A percentile compares a stretch with the other conserved stretches of the same genome.
Evolutionary conservation across 1,140 invertebrate genomes (phyloP).

Genomic region (Drosophila nigromelanica): DNA sequence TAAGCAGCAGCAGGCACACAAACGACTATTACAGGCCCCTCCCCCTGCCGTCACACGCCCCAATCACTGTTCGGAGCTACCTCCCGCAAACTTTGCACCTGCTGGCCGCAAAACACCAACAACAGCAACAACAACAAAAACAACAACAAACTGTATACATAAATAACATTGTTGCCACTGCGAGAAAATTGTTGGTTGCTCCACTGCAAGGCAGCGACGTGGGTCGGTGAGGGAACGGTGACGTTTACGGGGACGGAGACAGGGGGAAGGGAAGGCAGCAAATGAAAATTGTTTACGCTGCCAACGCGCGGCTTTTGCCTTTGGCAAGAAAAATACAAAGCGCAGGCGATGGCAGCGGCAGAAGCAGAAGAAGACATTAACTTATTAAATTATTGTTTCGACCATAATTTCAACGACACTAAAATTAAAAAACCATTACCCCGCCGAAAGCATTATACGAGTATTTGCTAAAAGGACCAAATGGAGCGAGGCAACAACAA

Average conservation of each 20-base stretch:
- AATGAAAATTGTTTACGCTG: conserved; percentile 76
- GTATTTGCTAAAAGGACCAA: conserved; percentile 57
- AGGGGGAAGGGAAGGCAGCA: conserved; percentile 22
- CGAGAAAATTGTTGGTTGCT: conserved; percentile 37
- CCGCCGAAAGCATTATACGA: conserved; percentile 47
- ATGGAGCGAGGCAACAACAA: conserved; percentile 44
- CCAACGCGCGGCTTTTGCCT: conserved; percentile 28
- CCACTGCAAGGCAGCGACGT: not conserved
- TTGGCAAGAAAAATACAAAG: conserved; percentile 27
- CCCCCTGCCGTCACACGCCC: conserved; percentile 6
- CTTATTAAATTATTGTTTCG: conserved; percentile 81
- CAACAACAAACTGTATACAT: conserved; percentile 52
- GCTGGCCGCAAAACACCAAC: conserved; percentile 51
- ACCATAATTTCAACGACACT: conserved; percentile 81
- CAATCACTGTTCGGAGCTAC: not conserved
- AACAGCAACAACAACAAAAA: conserved; percentile 42
- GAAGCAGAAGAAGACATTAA: conserved; percentile 67
- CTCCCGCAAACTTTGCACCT: conserved; percentile 59
- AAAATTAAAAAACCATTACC: conserved; percentile 82
- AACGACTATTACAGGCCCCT: conserved; percentile 42
- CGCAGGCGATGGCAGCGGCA: conserved; percentile 4
- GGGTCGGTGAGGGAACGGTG: not conserved
- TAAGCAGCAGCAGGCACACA: conserved; percentile 47
- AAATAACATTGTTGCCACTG: conserved; percentile 74
- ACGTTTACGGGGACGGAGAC: too few relatives aligned